Percentiles rank a stretch among this genome's conserved stretches.
Evolutionary conservation across 2,113 vertebrate species (phyloP).

Genomic region (Ictalurus punctatus): DNA sequence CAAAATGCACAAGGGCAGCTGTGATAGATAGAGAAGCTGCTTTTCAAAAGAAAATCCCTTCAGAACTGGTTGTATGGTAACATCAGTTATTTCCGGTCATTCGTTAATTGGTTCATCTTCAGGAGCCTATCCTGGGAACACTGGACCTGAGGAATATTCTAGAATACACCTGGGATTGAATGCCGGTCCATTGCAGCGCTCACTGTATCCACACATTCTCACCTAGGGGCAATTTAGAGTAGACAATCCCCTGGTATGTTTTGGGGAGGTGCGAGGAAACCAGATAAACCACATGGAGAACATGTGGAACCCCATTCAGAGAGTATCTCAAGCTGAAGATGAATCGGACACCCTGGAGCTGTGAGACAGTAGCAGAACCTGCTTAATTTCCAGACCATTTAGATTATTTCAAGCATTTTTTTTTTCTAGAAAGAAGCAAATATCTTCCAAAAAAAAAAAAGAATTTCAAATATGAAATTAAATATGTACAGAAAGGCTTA

Average conservation of each 20-base stretch:
- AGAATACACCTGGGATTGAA: background rate
- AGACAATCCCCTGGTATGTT: background rate
- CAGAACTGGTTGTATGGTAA: background rate
- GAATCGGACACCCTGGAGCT: background rate
- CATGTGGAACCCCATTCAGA: background rate
- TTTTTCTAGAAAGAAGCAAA: background rate
- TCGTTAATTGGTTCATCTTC: background rate
- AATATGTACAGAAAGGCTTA: background rate
- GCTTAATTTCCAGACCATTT: background rate
- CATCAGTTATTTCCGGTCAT: background rate
- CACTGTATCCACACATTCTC: background rate
- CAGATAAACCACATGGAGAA: background rate
- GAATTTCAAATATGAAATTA: background rate
- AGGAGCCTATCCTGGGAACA: background rate
- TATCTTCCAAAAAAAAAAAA: background rate
- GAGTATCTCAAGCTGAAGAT: background rate
- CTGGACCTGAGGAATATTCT: background rate
- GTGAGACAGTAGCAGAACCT: background rate
- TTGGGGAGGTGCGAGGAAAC: background rate
- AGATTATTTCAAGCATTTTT: background rate
- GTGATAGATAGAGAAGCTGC: background rate
- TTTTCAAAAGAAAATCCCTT: background rate
- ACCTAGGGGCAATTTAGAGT: background rate
- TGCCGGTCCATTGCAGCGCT: no score
- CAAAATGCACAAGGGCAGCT: background rate